Evolutionary conservation across 1,140 invertebrate genomes (phyloP), one percentile per base, ranked within the genome.

Genomic region (Ectropis grisescens): DNA sequence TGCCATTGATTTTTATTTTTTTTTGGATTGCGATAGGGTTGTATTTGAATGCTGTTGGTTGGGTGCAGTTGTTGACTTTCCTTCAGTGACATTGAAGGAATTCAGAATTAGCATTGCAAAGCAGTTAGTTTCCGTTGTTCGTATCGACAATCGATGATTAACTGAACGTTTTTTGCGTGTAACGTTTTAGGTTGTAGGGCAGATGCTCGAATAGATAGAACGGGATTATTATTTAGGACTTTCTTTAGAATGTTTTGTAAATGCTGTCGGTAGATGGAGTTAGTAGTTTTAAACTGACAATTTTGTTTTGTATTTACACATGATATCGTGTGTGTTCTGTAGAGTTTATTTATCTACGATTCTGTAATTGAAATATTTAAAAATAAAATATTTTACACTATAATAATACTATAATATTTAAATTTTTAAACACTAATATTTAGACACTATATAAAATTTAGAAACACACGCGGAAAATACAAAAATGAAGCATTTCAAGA

Each of bases 61-160:
- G n/a, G n/a, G n/a, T n/a, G n/a, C 19, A 22, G 19, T 22, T 22
- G 9, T 9, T 9, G 19, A 9, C 19, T 22, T 9, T 5, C 9
- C 19, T 46, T 47, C 37, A 43, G 47, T 66, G 61, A 69, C 67
- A 58, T 58, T 64, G 59, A 33, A 57, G 55, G 49, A 62, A 55
- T 56, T 47, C 37, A 31, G 42, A 25, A 71, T 68, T 72, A 64
- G 59, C 56, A 67, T 49, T 72, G 61, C 61, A 62, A 60, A 70
- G 40, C 32, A 45, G 44, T 16, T 28, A 36, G 46, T 57, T 68
- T 72, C 59, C 69, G 58, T 39, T 47, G 38, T 32, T 40, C 35
- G 46, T 65, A 62, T 58, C 60, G 58, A 60, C 60, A 56, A 51
- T 55, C 55, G 57, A 67, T 67, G 58, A 66, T 67, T 60, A 58